Base-by-base conservation (phyloP, 1,140 invertebrate species). In the Drosophila quadrilineata region DNA sequence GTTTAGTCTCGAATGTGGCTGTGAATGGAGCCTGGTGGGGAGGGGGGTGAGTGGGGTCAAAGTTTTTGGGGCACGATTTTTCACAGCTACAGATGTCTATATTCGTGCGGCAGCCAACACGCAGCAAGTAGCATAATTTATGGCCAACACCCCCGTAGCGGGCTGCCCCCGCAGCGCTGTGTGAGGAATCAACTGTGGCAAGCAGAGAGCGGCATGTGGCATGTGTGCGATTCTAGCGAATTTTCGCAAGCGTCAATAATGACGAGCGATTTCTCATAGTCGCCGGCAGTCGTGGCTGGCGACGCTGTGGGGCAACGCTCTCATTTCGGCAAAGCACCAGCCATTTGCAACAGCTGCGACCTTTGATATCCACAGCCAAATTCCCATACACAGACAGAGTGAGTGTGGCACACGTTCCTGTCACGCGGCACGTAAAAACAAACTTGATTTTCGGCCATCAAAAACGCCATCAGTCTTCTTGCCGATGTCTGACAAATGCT, bases 391-490 rank as follows among this genome's bases (percentile, higher is more conserved):
- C 54, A 35, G 49, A 72, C 56, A 59, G 21, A 14, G 21, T 6
- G 26, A 21, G 49, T 45, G 49, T 68, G 35, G 50, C 75, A 53
- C 52, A 54, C 52, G 52, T 56, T 76, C 46, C 41, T 57, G 56
- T 52, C 56, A 59, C 56, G 63, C 38, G 69, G 69, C 79, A 84
- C 79, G 79, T 84, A 84, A 85, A 85, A 85, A 79, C 79, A 85
- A 84, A 84, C 79, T 84, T 85, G 79, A 84, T 84, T 84, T 73
- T 84, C 74, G 79, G 70, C 74, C 79, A 84, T 84, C 79, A 84
- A 85, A 85, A 85, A 65, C 58, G 79, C 79, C 79, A 84, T 84
- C 65, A 72, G 80, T 84, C 79, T 84, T 84, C 40, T n/a, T n/a
- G n/a, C 10, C 56, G 46, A 62, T 73, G 53, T 56, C 66, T 65